Conservation (phyloP, 2,113 vertebrate species). For the Circaetus gallicus region DNA sequence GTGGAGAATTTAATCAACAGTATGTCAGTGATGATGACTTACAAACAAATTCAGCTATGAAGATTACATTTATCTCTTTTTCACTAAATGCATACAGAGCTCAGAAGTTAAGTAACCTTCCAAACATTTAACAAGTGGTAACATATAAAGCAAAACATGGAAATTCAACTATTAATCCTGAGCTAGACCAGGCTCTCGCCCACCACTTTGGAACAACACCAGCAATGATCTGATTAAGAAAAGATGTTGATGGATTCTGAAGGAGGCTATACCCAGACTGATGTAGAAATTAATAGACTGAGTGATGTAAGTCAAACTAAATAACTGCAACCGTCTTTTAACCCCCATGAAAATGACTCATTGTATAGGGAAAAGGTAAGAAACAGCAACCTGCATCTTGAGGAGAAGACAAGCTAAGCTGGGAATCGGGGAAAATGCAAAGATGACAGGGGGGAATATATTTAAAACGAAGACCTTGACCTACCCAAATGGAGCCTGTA, state of each 20-base stretch:
- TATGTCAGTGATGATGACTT: not conserved
- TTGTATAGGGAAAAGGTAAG: not conserved
- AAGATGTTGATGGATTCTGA: not conserved
- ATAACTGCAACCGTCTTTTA: not conserved
- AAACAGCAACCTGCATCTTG: not conserved
- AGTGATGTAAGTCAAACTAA: slow-evolving; percentile 25
- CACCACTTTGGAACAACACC: not conserved
- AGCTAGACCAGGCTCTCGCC: not conserved
- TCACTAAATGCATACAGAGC: not conserved
- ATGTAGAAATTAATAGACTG: not conserved
- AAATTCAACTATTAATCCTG: not conserved
- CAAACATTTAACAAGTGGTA: not conserved
- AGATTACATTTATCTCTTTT: not conserved
- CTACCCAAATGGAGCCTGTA: not conserved
- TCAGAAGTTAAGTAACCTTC: not conserved
- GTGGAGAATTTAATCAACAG: not conserved
- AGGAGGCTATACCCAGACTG: not conserved
- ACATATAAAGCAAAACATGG: not conserved
- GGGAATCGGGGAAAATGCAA: not conserved
- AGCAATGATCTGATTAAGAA: not conserved
- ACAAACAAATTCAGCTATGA: not conserved
- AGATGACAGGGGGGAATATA: not conserved
- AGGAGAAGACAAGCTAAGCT: not conserved
- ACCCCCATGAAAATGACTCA: not conserved
- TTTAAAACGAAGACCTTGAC: not conserved